Evolutionary conservation across 2,797 vertebrate genomes (phyloP).

Genomic region (Protonibea diacanthus): DNA sequence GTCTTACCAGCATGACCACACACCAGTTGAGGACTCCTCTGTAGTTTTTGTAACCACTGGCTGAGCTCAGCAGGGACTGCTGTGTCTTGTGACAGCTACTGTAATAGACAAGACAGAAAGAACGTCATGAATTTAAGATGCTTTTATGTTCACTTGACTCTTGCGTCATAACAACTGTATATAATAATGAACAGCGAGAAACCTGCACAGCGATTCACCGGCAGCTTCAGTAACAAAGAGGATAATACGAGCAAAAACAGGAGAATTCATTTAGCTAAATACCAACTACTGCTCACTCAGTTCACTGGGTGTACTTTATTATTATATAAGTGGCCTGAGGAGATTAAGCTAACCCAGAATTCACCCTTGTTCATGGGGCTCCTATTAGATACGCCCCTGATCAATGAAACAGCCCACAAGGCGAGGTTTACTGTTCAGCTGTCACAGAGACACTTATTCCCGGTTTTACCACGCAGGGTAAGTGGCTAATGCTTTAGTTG

Average conservation of each 20-base stretch:
- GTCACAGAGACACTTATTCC: neutral
- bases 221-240: neutral
- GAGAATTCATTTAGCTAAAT: neutral
- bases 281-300: neutral
- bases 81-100: constrained; percentile 89
- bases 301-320: neutral
- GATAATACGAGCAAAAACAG: neutral
- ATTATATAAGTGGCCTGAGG: neutral
- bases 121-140: neutral
- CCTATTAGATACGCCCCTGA: neutral
- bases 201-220: neutral
- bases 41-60: constrained; percentile 93
- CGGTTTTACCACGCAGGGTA: neutral
- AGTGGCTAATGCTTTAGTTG: neutral
- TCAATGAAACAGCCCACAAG: neutral
- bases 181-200: too few relatives aligned
- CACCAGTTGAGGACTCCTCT: constrained; percentile 95
- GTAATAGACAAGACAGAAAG: constrained; percentile 21
- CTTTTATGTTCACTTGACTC: neutral
- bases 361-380: neutral
- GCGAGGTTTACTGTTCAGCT: neutral
- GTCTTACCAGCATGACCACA: constrained; percentile 95
- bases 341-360: neutral
- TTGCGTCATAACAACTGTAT: neutral
- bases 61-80: constrained; percentile 91